A percentile compares a stretch with the other conserved stretches of the same genome.
Evolutionary conservation across 2,113 vertebrate species (phyloP).

Genomic region (Egretta garzetta): DNA sequence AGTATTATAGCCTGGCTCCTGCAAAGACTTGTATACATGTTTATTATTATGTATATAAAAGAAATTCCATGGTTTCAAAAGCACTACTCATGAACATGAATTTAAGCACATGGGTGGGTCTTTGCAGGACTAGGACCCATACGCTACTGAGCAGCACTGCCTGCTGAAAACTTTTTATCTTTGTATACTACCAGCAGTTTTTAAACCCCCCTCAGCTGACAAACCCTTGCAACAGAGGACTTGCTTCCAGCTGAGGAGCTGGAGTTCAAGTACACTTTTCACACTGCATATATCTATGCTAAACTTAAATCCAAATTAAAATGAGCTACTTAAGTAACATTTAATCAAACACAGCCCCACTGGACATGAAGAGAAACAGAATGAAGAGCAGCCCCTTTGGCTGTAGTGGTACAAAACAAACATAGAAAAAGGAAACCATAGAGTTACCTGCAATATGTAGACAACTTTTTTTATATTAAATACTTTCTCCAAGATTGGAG

Average conservation of each 20-base stretch:
- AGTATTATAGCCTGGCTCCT: background rate
- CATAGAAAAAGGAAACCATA: background rate
- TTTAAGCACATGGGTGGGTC: background rate
- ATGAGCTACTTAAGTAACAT: background rate
- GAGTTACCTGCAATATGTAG: background rate
- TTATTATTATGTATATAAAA: background rate
- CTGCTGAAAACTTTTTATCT: background rate
- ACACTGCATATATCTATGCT: background rate
- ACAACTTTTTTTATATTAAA: background rate
- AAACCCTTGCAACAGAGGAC: background rate
- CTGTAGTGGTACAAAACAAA: background rate
- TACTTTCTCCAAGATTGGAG: background rate
- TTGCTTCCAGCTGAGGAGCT: background rate
- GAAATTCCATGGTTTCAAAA: background rate
- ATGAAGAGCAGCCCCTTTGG: background rate
- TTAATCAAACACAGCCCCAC: background rate
- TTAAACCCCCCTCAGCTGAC: background rate
- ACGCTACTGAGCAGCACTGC: background rate
- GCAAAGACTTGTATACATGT: background rate
- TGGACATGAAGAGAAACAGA: background rate
- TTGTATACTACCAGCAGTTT: background rate
- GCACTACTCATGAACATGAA: background rate
- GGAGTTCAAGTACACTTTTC: background rate
- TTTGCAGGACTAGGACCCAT: background rate
- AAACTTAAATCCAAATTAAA: slow-evolving; percentile 1